Base-by-base conservation (phyloP, 2,888 invertebrate species). In the Drosophila picticornis region DNA sequence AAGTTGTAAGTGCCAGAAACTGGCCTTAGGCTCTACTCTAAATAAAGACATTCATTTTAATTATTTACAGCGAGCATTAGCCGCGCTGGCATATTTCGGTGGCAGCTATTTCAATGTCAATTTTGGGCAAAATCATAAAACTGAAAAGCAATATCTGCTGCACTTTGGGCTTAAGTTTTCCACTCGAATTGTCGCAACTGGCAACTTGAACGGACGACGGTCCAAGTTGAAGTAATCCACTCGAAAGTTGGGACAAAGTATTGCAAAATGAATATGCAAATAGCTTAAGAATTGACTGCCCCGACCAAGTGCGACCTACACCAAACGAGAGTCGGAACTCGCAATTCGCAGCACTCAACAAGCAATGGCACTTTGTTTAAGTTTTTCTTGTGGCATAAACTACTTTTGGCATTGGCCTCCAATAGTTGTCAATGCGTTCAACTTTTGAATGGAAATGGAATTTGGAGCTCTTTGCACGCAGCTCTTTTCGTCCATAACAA, bases 241-340 rank as follows among this genome's bases (percentile, higher is more conserved):
- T 73, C 60, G 11, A 64, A 84, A 86, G 66, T 83, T 72, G 72
- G 56, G 81, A 81, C 88, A 83, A 88, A 90, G 88, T 88, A 78
- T 71, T 65, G 72, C 59, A 72, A 75, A 87, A 87, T 89, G 83
- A 87, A 87, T 89, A 89, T 89, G 85, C 90, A 89, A 84, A 85
- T 76, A 64, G 61, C 69, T 72, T 32, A 63, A 61, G 56, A 69
- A 81, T 75, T 70, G 73, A 77, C 81, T 82, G 69, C 29, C 36
- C 31, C 46, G 50, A 27, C 62, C 51, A 71, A 78, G 75, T 80
- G 38, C 55, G 59, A 53, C 55, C 46, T 36, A 55, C 55, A 29
- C 55, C 40, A 48, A 27, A 32, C 19, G 58, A 36, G 55, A 62
- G 51, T 59, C 50, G 48, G 27, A 57, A 61, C 34, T 59, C 13